These are phyloP conservation scores for Pteria penguin DNA, from an alignment of 2,888 invertebrate genomes.

Conservation along the genomic window DNA sequence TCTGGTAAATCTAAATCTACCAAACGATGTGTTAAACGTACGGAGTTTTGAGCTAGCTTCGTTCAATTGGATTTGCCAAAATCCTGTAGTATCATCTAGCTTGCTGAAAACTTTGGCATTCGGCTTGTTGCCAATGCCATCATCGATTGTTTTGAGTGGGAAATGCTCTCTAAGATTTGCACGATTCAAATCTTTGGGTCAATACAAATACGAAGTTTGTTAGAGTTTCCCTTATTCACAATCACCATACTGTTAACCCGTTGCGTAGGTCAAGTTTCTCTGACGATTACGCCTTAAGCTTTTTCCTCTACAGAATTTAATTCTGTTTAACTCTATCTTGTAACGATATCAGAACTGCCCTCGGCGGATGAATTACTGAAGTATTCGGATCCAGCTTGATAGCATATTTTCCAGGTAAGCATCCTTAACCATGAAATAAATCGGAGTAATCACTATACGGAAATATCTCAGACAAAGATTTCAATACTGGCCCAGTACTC, in stretches of 20 bases:
- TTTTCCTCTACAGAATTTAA: slow-evolving; percentile 38
- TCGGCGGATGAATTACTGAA: slow-evolving; percentile 29
- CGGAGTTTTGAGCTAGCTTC: slow-evolving; percentile 39
- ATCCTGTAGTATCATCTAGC: slow-evolving; percentile 44
- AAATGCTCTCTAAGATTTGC: slow-evolving; percentile 47
- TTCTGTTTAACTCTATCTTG: slow-evolving; percentile 40
- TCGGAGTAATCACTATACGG: no score
- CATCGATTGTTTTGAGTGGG: slow-evolving; percentile 50
- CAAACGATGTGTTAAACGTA: no score
- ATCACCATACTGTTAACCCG: slow-evolving; percentile 50
- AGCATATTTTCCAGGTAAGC: background rate
- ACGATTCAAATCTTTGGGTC: slow-evolving; percentile 49
- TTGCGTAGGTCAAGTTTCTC: slow-evolving; percentile 34
- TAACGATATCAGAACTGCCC: slow-evolving; percentile 38
- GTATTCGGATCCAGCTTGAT: slow-evolving; percentile 1
- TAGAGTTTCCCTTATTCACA: slow-evolving; percentile 41
- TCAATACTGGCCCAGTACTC: no score
- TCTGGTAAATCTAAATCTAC: no score
- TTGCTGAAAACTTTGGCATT: slow-evolving; percentile 43
- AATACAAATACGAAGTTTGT: slow-evolving; percentile 46
- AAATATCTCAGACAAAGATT: no score
- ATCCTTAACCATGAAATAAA: background rate
- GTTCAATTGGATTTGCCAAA: slow-evolving; percentile 45
- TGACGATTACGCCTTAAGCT: slow-evolving; percentile 44
- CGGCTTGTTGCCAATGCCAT: slow-evolving; percentile 40